These are phyloP conservation scores for Alsophila aescularia DNA, from an alignment of 2,888 invertebrate genomes.

Conservation along the genomic window DNA sequence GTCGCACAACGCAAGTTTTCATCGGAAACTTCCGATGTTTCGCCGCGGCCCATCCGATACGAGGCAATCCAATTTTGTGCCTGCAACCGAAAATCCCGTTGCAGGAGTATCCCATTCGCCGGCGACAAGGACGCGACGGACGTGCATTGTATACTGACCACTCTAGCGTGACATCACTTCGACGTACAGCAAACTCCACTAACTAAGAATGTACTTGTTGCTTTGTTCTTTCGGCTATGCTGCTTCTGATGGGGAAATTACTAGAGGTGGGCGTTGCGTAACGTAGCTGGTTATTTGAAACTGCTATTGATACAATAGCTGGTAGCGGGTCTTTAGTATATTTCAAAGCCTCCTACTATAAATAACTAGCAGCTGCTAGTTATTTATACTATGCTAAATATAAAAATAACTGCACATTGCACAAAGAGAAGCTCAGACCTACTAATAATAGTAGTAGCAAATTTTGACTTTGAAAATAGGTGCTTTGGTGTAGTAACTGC, in stretches of 20 bases:
- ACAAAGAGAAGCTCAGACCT: no score
- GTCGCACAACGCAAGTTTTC: conserved; percentile 58
- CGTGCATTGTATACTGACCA: conserved; percentile 59
- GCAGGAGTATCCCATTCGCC: conserved; percentile 57
- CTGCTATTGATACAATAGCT: no score
- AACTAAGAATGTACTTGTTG: conserved; percentile 56
- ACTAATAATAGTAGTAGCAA: no score
- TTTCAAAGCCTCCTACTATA: no score
- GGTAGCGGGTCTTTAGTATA: no score
- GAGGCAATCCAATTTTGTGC: conserved; percentile 72
- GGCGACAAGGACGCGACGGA: conserved; percentile 51
- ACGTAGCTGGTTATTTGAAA: no score
- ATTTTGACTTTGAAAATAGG: no score
- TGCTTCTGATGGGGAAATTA: background rate
- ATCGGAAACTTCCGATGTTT: conserved; percentile 56
- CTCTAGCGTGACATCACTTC: conserved; percentile 35
- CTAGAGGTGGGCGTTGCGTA: no score
- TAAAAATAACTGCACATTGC: no score
- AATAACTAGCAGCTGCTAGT: no score
- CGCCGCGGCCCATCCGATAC: conserved; percentile 56
- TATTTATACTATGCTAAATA: no score
- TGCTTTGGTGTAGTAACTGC: no score
- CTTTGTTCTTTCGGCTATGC: conserved; percentile 43
- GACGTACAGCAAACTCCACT: conserved; percentile 33
- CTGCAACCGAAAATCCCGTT: conserved; percentile 57